Percentiles rank a stretch among this genome's conserved stretches.
Evolutionary conservation across 2,113 vertebrate genomes (phyloP).

Genomic region (Calidris pygmaea): DNA sequence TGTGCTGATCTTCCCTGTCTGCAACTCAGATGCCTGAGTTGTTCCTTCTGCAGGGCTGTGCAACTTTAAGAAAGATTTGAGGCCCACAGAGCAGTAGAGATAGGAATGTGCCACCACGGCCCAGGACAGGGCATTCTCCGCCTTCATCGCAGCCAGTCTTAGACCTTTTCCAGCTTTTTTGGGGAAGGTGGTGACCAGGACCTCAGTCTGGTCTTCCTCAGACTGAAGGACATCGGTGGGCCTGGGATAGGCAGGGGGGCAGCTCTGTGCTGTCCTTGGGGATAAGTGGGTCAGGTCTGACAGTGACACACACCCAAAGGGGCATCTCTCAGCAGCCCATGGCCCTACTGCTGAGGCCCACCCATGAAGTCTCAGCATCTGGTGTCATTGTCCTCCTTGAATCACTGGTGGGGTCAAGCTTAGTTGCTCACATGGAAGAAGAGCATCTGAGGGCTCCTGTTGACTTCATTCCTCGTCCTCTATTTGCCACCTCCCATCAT

Average conservation of each 20-base stretch:
- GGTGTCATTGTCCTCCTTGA: not conserved
- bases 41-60: not conserved
- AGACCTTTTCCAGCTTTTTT: not conserved
- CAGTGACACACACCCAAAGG: not conserved
- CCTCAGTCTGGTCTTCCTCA: too few relatives aligned
- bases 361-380: not conserved
- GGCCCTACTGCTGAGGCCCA: not conserved
- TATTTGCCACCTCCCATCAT: not conserved
- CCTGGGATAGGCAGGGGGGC: not conserved
- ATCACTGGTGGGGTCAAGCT: not conserved
- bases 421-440: not conserved
- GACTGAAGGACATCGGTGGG: not conserved
- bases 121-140: not conserved
- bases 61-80: not conserved
- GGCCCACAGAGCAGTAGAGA: not conserved
- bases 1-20: not conserved
- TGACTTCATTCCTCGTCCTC: not conserved
- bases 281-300: not conserved
- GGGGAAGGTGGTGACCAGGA: not conserved
- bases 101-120: not conserved
- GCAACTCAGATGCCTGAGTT: not conserved
- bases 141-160: rapidly evolving
- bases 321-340: not conserved
- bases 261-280: not conserved
- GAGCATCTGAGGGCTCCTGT: not conserved